These are phyloP conservation scores for Melanchra persicariae DNA, from an alignment of 2,888 invertebrate genomes.

Conservation along the genomic window DNA sequence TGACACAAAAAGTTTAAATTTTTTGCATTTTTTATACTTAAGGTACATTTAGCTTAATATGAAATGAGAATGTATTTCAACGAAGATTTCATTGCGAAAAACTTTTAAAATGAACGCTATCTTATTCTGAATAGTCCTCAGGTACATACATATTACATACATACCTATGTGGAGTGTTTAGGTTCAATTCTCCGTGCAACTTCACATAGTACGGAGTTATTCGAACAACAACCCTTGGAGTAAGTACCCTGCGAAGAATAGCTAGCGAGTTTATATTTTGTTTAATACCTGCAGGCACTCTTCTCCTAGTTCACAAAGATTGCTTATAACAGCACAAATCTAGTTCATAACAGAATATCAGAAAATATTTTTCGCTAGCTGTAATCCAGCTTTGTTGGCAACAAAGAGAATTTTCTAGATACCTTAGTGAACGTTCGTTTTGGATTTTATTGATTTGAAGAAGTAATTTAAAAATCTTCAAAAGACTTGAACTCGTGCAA, in stretches of 20 bases:
- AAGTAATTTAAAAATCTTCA: no score
- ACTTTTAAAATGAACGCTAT: conserved; percentile 25
- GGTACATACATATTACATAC: neutral
- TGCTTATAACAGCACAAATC: conserved; percentile 19
- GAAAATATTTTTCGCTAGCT: conserved; percentile 11
- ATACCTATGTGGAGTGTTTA: conserved; percentile 16
- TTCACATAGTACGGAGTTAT: conserved; percentile 46
- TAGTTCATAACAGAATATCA: conserved; percentile 20
- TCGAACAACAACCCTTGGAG: conserved; percentile 41
- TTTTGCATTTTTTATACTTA: no score
- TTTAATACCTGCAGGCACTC: conserved; percentile 53
- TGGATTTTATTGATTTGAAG: neutral
- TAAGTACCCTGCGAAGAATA: conserved; percentile 27
- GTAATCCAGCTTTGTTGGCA: neutral
- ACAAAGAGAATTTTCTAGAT: conserved; percentile 3
- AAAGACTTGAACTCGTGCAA: no score
- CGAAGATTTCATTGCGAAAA: conserved; percentile 8
- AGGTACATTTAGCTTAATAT: neutral
- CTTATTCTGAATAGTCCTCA: conserved; percentile 1
- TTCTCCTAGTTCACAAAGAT: conserved; percentile 28
- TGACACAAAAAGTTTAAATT: no score
- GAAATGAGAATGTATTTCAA: conserved; percentile 13
- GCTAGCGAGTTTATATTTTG: conserved; percentile 44
- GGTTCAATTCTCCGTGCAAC: conserved; percentile 32
- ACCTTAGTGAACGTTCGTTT: neutral